Evolutionary conservation across 2,888 invertebrate species (phyloP).

Genomic region (Drosophila sordidula): DNA sequence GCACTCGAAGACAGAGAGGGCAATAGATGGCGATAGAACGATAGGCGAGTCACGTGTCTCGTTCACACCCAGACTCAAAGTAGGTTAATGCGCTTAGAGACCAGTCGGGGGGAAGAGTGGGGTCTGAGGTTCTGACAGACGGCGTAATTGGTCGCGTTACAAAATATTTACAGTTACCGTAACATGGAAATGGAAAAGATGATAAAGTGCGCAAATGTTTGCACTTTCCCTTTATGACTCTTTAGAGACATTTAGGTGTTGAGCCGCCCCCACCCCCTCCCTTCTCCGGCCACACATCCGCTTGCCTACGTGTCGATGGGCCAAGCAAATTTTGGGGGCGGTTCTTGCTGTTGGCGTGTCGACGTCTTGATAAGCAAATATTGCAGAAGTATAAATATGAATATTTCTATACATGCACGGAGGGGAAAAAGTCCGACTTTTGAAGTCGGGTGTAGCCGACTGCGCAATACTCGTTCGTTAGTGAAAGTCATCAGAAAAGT

Average conservation of each 20-base stretch:
- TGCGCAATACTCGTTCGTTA: no score
- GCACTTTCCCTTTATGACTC: conserved; percentile 81
- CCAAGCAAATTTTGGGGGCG: conserved; percentile 10
- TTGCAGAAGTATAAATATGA: conserved; percentile 33
- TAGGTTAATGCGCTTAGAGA: conserved; percentile 69
- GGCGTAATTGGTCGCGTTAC: conserved; percentile 76
- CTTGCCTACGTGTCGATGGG: not conserved
- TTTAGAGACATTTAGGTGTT: conserved; percentile 71
- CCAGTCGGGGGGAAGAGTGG: conserved; percentile 2
- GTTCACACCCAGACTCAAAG: conserved; percentile 48
- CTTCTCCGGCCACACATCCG: not conserved
- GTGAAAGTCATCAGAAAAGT: no score
- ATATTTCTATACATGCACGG: conserved; percentile 38
- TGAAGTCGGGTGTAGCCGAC: no score
- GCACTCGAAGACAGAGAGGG: conserved; percentile 23
- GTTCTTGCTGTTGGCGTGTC: conserved; percentile 48
- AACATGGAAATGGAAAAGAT: conserved; percentile 76
- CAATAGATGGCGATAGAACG: conserved; percentile 22
- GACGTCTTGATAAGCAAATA: conserved; percentile 68
- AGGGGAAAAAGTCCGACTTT: no score
- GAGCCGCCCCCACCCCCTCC: not conserved
- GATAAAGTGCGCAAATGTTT: conserved; percentile 81
- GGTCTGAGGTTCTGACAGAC: conserved; percentile 43
- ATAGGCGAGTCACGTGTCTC: conserved; percentile 55
- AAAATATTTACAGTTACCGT: conserved; percentile 80